Conservation (phyloP, 2,888 invertebrate species). For the Phalera bucephala region DNA sequence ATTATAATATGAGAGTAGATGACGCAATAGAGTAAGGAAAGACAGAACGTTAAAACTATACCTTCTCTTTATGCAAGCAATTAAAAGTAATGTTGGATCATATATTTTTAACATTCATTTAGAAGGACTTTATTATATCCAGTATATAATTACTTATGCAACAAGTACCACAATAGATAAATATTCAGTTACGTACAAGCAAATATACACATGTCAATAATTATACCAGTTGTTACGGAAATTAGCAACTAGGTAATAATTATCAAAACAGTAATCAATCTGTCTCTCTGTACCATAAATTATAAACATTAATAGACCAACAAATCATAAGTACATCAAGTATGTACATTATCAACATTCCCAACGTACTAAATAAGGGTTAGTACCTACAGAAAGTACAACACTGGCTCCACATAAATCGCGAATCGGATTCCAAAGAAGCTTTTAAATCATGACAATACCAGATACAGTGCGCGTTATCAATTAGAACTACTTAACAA, state of each 20-base stretch:
- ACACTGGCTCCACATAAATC: constrained; percentile 54
- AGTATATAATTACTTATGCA: too few species aligned
- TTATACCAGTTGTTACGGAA: too few species aligned
- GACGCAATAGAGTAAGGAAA: too few species aligned
- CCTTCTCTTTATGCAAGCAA: too few species aligned
- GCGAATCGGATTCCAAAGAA: constrained; percentile 57
- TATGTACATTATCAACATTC: constrained; percentile 15
- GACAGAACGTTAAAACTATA: too few species aligned
- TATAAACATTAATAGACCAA: constrained; percentile 15
- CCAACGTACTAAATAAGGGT: constrained; percentile 34
- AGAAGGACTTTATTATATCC: too few species aligned
- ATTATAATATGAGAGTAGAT: too few species aligned
- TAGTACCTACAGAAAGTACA: constrained; percentile 28
- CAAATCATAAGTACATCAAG: constrained; percentile 16
- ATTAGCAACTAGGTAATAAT: neutral
- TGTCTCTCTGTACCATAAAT: constrained; percentile 14
- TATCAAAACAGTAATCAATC: constrained; percentile 11
- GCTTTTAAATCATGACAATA: constrained; percentile 69
- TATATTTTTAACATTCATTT: too few species aligned
- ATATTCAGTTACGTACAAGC: too few species aligned
- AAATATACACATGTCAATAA: too few species aligned
- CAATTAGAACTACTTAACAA: constrained; percentile 64
- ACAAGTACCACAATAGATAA: too few species aligned
- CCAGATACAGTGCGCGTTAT: constrained; percentile 70
- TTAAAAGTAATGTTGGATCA: too few species aligned